phyloP scores from a whole-genome alignment of 1,140 invertebrate genomes.

The Amyelois transitella region DNA sequence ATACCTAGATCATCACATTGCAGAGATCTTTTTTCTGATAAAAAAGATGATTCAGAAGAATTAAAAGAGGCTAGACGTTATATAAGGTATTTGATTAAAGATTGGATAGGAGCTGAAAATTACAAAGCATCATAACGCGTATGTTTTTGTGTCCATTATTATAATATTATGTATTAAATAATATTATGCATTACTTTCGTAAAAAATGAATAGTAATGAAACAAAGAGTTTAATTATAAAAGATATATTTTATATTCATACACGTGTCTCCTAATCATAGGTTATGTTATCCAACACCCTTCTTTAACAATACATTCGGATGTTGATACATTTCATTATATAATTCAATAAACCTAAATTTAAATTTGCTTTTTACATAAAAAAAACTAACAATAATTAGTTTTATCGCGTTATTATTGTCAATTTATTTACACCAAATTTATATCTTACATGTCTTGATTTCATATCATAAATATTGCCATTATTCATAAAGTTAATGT shows the following conservation, averaged over 20 bases:
- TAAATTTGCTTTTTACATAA: background rate
- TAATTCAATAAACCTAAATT: background rate
- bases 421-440: background rate
- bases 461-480: background rate
- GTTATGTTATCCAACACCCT: constrained; percentile 66
- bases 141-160: no score
- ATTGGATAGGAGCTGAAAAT: constrained; percentile 45
- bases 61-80: constrained; percentile 41
- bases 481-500: no score
- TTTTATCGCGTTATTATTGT: background rate
- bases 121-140: constrained; percentile 12
- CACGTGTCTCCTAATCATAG: constrained; percentile 58
- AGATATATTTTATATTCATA: constrained; percentile 29
- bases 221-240: background rate
- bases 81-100: constrained; percentile 51
- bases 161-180: no score
- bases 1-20: constrained; percentile 51
- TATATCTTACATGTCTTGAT: background rate
- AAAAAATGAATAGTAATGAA: background rate
- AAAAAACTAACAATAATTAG: background rate
- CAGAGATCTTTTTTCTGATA: constrained; percentile 41
- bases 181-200: no score
- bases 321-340: constrained; percentile 33
- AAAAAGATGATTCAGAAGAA: constrained; percentile 34
- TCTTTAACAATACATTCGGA: constrained; percentile 43